Evolutionary conservation across 2,888 invertebrate genomes (phyloP).

Genomic region (Venusia cambrica): DNA sequence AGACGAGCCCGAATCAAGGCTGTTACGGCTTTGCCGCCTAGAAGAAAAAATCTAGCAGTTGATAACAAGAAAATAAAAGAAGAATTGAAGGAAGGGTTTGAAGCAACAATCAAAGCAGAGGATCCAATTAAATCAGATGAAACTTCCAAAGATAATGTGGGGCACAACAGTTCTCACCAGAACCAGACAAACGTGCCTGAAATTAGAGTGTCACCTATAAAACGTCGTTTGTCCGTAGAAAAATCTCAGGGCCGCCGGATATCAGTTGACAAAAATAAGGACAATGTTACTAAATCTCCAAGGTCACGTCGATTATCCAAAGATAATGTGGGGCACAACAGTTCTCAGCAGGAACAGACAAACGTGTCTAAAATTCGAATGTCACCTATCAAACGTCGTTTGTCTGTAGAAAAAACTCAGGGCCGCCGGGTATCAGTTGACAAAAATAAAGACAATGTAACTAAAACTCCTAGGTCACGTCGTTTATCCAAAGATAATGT

Average conservation of each 20-base stretch:
- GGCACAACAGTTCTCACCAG: constrained; percentile 9
- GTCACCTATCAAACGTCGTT: too few species aligned
- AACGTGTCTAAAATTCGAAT: too few species aligned
- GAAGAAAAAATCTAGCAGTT: constrained; percentile 58
- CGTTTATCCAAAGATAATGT: constrained; percentile 32
- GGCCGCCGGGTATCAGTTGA: too few species aligned
- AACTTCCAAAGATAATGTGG: constrained; percentile 4
- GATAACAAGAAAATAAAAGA: constrained; percentile 41
- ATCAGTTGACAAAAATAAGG: too few species aligned
- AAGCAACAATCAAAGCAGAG: constrained; percentile 41
- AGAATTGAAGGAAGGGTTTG: constrained; percentile 36
- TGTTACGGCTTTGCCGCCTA: constrained; percentile 84
- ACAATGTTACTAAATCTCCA: too few species aligned
- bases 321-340: too few species aligned
- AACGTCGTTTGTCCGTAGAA: constrained; percentile 12
- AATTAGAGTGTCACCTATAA: constrained; percentile 4
- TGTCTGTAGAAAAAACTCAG: too few species aligned
- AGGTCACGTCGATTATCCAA: constrained; percentile 34
- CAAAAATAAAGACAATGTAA: too few species aligned
- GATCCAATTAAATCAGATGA: constrained; percentile 35
- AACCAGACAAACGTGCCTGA: constrained; percentile 8
- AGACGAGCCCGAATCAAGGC: constrained; percentile 88
- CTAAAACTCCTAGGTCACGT: too few species aligned
- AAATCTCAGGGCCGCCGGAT: constrained; percentile 12
- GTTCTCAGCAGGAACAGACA: too few species aligned